Evolutionary conservation across 1,140 invertebrate species (phyloP), one percentile per base, ranked within the genome.

Genomic region (Nephotettix cincticeps): DNA sequence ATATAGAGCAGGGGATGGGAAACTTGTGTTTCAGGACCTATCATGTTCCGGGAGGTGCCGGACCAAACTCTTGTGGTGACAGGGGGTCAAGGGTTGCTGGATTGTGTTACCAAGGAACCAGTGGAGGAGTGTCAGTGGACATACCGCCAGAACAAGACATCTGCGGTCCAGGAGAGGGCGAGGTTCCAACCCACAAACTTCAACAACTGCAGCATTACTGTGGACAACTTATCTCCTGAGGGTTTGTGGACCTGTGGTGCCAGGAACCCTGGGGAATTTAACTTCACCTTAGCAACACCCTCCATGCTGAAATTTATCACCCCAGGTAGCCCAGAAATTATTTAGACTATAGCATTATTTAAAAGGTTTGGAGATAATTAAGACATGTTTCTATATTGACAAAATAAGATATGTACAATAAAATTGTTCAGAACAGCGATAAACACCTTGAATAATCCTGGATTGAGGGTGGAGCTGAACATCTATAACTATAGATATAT

Each of bases 161-260:
- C 14, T 9, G 1, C 21, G 21, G 2, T 61, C 27, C 1, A 23
- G 21, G 14, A 61, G 27, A 29, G 6, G 9, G 4, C 14, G 6
- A 61, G 27, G 21, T 61, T 61, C n/a, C 23, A 61, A n/a, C 56
- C 56, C 2, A 25, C 21, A 1, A 61, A 61, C 56, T 61, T 61
- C 25, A 61, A 61, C 56, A 61, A 61, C 56, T 61, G 56, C 56
- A 61, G 23, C 28, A 11, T 27, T 1, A 4, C 11, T 11, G 25
- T 61, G 13, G 56, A 61, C 14, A 2, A 21, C 6, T 19, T 51
- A 11, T 11, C 14, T 51, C 14, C 14, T 4, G 56, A 14, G 6
- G 56, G 56, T 9, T 4, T 13, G 1, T 61, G 25, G 21, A 61
- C 25, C n/a, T 61, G 56, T 61, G 56, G 21, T 2, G 56, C 56